Base-by-base conservation (phyloP, 92 coral and sea anemone genomes). In the Epizoanthus scotinus region DNA sequence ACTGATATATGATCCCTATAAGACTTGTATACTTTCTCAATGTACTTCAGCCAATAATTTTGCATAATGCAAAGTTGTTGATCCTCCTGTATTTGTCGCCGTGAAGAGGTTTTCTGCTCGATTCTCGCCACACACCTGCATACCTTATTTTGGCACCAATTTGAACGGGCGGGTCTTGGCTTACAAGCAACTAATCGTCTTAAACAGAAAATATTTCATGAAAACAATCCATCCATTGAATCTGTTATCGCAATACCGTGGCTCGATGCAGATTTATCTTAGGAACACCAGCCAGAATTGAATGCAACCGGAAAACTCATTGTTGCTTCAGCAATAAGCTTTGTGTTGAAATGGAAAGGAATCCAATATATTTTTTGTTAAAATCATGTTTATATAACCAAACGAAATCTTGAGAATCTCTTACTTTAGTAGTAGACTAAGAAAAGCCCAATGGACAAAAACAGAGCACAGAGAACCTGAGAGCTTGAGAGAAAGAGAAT, bases 101-200 rank as follows among this genome's bases (percentile, higher is more conserved):
- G 14, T 29, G 10, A 31, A 2, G 21, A 29, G 10, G 9, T 52
- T 73, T 56, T 73, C 52, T 28, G 47, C 54, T 68, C 24, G n/a
- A 42, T 27, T n/a, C 36, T 62, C 8, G 21, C 28, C 34, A 20
- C 53, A 21, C 54, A 68, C 73, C 73, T 42, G 73, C 24, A 42
- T 27, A 21, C 40, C 9, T 50, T 68, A 63, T 75, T 75, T 75
- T 75, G 81, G 56, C 42, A 28, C 24, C 36, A 75, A 60, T 75
- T 75, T 47, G 19, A 9, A 60, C 60, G 52, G 69, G 81, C 69
- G 81, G 81, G 81, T 36, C 68, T 13, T 20, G 13, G 21, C 57
- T 67, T 58, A 75, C 81, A 75, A 75, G 68, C 81, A 75, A 29
- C 44, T 75, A 75, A 75, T 60, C 42, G 17, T 18, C 56, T 60